Conservation (phyloP, 2,113 vertebrate species). For the Epinephelus cyanopodus region DNA sequence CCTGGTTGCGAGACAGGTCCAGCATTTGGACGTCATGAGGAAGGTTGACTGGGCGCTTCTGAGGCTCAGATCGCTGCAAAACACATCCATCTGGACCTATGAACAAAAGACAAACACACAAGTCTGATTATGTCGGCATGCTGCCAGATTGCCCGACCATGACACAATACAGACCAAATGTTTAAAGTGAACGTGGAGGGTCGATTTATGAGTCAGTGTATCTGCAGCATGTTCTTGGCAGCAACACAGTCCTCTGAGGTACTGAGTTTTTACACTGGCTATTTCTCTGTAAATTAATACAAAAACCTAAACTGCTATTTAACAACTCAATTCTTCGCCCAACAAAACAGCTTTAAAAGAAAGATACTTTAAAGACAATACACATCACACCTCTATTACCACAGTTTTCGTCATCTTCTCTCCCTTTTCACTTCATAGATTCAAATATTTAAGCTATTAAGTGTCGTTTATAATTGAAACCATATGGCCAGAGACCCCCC, state of each 20-base stretch:
- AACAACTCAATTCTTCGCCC: background rate
- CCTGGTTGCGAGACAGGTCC: constrained; percentile 90
- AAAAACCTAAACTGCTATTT: background rate
- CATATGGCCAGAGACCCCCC: constrained; percentile 62
- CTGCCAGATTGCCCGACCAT: constrained; percentile 29
- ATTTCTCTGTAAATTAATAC: background rate
- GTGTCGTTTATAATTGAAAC: constrained; percentile 65
- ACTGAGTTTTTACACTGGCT: background rate
- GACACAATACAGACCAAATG: constrained; percentile 43
- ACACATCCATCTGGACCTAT: constrained; percentile 86
- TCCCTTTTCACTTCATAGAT: background rate
- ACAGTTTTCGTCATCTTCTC: background rate
- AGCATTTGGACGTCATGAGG: constrained; percentile 83
- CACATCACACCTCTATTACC: constrained; percentile 5
- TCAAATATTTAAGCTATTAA: constrained; percentile 51
- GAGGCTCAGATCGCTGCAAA: constrained; percentile 87
- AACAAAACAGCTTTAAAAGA: background rate
- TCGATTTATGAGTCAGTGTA: constrained; percentile 45
- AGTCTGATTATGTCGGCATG: constrained; percentile 27
- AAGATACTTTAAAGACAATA: background rate
- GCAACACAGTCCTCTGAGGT: background rate
- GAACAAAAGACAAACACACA: constrained; percentile 60
- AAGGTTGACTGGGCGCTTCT: constrained; percentile 84
- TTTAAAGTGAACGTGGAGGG: constrained; percentile 20
- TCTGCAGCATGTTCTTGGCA: constrained; percentile 46